phyloP scores from a whole-genome alignment of 1,140 invertebrate species.

The Bombus vancouverensis region DNA sequence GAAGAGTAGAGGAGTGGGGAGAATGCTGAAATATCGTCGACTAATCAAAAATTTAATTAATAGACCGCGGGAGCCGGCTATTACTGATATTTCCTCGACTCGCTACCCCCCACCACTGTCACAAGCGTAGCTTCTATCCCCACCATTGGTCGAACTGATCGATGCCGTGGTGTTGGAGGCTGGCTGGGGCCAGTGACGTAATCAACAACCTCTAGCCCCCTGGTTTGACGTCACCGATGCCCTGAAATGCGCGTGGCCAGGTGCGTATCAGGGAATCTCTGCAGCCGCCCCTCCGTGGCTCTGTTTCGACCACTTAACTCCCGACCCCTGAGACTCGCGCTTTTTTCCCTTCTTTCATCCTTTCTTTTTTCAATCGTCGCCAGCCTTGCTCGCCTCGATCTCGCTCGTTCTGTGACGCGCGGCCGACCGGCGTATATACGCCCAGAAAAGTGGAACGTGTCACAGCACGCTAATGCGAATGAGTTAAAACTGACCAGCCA shows the following conservation, averaged over 20 bases:
- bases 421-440: slow-evolving; percentile 5
- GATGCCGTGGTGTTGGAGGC: slow-evolving; percentile 61
- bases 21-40: slow-evolving; percentile 22
- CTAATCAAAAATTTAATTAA: slow-evolving; percentile 54
- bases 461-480: slow-evolving; percentile 5
- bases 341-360: background rate
- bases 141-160: slow-evolving; percentile 57
- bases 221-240: slow-evolving; percentile 80
- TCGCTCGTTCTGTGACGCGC: slow-evolving; percentile 15
- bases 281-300: background rate
- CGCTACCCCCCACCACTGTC: background rate
- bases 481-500: background rate
- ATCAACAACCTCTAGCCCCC: slow-evolving; percentile 75
- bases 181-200: slow-evolving; percentile 66
- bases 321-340: background rate
- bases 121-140: background rate
- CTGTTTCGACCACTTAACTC: slow-evolving; percentile 30
- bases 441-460: slow-evolving; percentile 52
- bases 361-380: slow-evolving; percentile 14
- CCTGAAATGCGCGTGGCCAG: slow-evolving; percentile 74
- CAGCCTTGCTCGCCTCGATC: background rate
- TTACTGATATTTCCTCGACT: slow-evolving; percentile 47
- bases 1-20: background rate
- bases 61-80: slow-evolving; percentile 43
- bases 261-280: slow-evolving; percentile 32